These are phyloP conservation scores for Baccha elongata DNA, from an alignment of 2,888 invertebrate genomes.

Conservation along the genomic window DNA sequence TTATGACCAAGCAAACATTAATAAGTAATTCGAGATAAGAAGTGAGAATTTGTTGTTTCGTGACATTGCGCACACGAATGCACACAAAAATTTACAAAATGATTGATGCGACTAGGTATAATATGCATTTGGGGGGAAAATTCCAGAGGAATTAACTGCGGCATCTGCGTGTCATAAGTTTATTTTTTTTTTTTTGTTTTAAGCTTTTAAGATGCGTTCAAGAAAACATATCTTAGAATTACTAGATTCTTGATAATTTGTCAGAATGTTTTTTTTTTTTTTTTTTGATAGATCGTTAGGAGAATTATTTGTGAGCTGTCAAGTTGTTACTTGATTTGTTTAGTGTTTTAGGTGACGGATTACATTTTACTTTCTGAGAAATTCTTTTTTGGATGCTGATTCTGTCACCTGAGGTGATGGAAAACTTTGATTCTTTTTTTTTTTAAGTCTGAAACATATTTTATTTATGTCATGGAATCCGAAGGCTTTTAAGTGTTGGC, in stretches of 20 bases:
- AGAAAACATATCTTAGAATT: slow-evolving; percentile 18
- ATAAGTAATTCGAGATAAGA: slow-evolving; percentile 67
- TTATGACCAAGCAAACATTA: slow-evolving; percentile 68
- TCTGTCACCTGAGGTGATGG: too few species aligned
- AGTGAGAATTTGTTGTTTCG: slow-evolving; percentile 59
- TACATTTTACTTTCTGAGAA: too few species aligned
- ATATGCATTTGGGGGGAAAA: slow-evolving; percentile 21
- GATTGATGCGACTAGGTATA: slow-evolving; percentile 47
- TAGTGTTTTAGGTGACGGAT: neutral
- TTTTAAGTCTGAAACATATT: too few species aligned
- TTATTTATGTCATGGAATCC: too few species aligned
- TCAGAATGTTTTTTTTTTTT: slow-evolving; percentile 36
- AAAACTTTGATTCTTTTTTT: too few species aligned
- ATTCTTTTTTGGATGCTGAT: neutral
- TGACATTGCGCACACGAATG: slow-evolving; percentile 37
- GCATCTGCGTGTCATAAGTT: slow-evolving; percentile 41
- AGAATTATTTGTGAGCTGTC: slow-evolving; percentile 35
- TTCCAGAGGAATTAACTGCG: slow-evolving; percentile 51
- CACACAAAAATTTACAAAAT: slow-evolving; percentile 50
- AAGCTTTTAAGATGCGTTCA: neutral
- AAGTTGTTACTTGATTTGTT: neutral
- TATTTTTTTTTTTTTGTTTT: slow-evolving; percentile 17
- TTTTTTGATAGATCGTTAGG: slow-evolving; percentile 15
- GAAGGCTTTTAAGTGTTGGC: too few species aligned
- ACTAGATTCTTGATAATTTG: slow-evolving; percentile 24